phyloP scores from a whole-genome alignment of 2,113 vertebrate species.

The Hydrochoerus hydrochaeris region DNA sequence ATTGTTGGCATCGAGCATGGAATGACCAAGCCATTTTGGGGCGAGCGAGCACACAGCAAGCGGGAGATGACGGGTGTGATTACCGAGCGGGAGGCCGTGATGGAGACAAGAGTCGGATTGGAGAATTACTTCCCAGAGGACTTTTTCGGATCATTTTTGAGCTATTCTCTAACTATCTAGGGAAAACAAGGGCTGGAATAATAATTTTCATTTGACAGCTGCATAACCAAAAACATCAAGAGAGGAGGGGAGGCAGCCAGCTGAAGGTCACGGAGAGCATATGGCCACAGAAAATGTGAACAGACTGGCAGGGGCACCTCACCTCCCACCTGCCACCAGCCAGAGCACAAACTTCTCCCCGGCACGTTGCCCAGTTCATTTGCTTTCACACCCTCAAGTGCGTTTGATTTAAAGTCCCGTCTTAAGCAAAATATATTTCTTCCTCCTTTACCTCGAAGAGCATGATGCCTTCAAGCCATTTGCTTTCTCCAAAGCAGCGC shows the following conservation, averaged over 20 bases:
- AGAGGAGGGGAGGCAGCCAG: neutral
- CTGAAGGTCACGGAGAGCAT: conserved; percentile 22
- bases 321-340: neutral
- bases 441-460: neutral
- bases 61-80: neutral
- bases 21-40: neutral
- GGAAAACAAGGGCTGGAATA: neutral
- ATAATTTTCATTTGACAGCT: conserved; percentile 47
- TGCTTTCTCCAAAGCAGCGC: neutral
- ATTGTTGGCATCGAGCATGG: neutral
- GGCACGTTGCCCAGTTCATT: neutral
- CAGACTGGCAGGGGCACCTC: neutral
- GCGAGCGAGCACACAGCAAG: neutral
- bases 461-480: neutral
- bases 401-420: conserved; percentile 58
- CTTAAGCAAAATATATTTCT: conserved; percentile 36
- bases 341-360: neutral
- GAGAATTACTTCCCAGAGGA: neutral
- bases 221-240: neutral
- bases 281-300: neutral
- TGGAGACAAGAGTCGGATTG: neutral
- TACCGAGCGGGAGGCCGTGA: fast-evolving
- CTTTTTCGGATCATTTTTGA: conserved; percentile 43
- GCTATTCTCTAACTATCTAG: neutral
- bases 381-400: conserved; percentile 11